phyloP scores from a whole-genome alignment of 1,140 invertebrate genomes.

The Drosophila insularis region DNA sequence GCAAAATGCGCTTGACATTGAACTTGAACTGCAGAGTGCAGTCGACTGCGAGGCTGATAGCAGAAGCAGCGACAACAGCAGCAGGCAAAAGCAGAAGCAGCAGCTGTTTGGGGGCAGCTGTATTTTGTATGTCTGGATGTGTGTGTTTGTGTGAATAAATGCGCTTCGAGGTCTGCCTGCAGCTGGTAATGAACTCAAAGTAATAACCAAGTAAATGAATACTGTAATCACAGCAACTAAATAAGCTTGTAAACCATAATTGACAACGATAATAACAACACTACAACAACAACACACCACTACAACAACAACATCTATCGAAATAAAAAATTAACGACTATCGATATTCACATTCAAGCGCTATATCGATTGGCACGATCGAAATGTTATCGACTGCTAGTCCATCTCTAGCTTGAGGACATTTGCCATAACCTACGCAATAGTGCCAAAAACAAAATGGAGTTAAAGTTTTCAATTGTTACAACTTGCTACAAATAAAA shows the following conservation, averaged over 20 bases:
- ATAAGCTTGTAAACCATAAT: neutral
- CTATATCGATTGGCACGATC: no score
- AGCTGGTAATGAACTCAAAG: slow-evolving; percentile 4
- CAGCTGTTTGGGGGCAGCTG: slow-evolving; percentile 2
- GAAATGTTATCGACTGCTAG: no score
- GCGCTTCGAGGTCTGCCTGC: slow-evolving; percentile 1
- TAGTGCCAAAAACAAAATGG: no score
- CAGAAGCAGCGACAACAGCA: slow-evolving; percentile 22
- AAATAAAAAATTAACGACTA: no score
- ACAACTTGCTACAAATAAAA: no score
- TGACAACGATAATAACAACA: neutral
- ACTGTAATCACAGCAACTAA: slow-evolving; percentile 1
- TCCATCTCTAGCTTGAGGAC: no score
- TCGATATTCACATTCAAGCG: no score
- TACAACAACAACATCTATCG: no score
- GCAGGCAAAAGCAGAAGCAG: neutral
- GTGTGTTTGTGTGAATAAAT: neutral
- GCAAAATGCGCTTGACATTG: slow-evolving; percentile 79
- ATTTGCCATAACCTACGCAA: no score
- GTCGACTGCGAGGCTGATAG: slow-evolving; percentile 45
- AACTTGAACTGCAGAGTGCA: slow-evolving; percentile 77
- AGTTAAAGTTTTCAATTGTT: no score
- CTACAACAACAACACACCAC: no score
- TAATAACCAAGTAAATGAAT: slow-evolving; percentile 1
- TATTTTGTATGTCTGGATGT: neutral